Evolutionary conservation across 2,113 vertebrate species (phyloP).

Genomic region (Rutilus rutilus): DNA sequence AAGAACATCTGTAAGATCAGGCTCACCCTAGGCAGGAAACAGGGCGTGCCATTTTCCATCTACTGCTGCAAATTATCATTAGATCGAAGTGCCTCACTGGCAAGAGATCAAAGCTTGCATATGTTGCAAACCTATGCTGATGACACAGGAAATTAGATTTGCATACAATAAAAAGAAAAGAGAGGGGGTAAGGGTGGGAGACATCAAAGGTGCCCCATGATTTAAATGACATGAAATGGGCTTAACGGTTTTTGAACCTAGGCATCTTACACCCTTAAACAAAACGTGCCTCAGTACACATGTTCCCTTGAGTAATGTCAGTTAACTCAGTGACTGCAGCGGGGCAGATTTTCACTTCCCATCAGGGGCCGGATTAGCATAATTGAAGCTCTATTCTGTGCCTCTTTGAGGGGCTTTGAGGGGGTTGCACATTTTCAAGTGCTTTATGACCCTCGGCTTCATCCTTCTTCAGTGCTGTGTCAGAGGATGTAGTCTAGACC

Average conservation of each 20-base stretch:
- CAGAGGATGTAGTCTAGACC: constrained; percentile 28
- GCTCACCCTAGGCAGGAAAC: neutral
- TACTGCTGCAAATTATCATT: constrained; percentile 35
- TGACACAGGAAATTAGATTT: constrained; percentile 48
- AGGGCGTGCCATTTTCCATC: neutral
- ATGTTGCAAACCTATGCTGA: constrained; percentile 36
- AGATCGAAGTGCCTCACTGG: constrained; percentile 4
- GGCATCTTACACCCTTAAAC: neutral
- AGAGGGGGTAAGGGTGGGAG: neutral
- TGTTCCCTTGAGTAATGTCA: constrained; percentile 8
- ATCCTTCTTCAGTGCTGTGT: neutral
- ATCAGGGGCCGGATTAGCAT: constrained; percentile 33
- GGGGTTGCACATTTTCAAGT: constrained; percentile 18
- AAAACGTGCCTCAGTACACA: neutral
- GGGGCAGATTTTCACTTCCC: constrained; percentile 1
- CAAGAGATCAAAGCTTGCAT: constrained; percentile 49
- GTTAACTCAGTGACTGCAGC: constrained; percentile 45
- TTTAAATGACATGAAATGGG: constrained; percentile 50
- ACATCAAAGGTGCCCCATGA: constrained; percentile 46
- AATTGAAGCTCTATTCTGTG: constrained; percentile 35
- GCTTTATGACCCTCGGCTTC: neutral
- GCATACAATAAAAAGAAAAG: constrained; percentile 15
- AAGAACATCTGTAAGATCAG: constrained; percentile 33
- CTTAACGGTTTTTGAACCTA: constrained; percentile 38
- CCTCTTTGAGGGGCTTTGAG: neutral